Evolutionary conservation across 2,888 invertebrate genomes (phyloP).

Genomic region (Apeira syringaria): DNA sequence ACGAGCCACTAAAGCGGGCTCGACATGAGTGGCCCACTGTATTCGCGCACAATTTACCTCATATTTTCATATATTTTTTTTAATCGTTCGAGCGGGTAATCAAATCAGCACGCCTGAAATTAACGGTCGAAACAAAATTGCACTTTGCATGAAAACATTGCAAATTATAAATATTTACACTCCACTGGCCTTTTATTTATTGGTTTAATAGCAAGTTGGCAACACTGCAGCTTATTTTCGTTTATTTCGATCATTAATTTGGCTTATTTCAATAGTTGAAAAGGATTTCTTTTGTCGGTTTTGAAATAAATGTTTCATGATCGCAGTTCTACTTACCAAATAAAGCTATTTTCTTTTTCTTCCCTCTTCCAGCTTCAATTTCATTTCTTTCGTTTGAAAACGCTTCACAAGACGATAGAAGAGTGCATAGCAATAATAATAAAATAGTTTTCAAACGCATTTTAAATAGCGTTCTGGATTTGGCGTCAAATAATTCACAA

Average conservation of each 20-base stretch:
- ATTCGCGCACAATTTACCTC: background rate
- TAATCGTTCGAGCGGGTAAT: constrained; percentile 12
- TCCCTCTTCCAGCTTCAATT: constrained; percentile 62
- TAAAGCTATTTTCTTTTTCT: constrained; percentile 69
- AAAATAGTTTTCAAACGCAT: constrained; percentile 39
- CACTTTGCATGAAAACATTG: constrained; percentile 14
- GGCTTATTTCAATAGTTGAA: too few species aligned
- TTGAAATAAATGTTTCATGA: too few species aligned
- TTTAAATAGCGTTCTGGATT: constrained; percentile 7
- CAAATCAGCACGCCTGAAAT: constrained; percentile 12
- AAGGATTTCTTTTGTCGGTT: too few species aligned
- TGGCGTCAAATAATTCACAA: background rate
- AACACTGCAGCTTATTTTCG: constrained; percentile 14
- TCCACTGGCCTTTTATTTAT: constrained; percentile 10
- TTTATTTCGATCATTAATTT: too few species aligned
- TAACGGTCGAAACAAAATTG: constrained; percentile 17
- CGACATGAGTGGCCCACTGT: background rate
- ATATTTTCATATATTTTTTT: constrained; percentile 1
- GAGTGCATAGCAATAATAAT: constrained; percentile 34
- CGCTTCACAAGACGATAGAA: constrained; percentile 40
- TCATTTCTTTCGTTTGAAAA: constrained; percentile 31
- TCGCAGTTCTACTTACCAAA: constrained; percentile 55
- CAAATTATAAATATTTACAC: constrained; percentile 11
- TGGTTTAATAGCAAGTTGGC: constrained; percentile 22
- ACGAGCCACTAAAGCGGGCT: too few species aligned